Conservation (phyloP, 1,140 invertebrate genomes). For the Zelostemma sp. region DNA sequence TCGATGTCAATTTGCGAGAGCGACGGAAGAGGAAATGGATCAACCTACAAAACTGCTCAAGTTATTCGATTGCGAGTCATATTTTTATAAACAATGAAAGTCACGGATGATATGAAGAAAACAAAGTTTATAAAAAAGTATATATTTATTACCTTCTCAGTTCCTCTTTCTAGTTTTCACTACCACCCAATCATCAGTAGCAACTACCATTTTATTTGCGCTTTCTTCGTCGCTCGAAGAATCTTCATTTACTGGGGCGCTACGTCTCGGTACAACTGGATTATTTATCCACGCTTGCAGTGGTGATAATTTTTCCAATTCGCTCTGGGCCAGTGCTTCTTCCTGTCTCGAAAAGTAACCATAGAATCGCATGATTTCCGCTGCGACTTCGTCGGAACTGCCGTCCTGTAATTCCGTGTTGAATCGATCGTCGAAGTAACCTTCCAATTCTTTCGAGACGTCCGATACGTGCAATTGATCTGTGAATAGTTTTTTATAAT, state of each 20-base stretch:
- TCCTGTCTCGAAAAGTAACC: slow-evolving; percentile 42
- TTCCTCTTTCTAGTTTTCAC: slow-evolving; percentile 49
- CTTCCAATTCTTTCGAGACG: slow-evolving; percentile 52
- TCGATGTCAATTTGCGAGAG: too few relatives aligned
- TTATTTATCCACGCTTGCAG: slow-evolving; percentile 55
- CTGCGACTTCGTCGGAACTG: slow-evolving; percentile 56
- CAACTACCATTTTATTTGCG: slow-evolving; percentile 25
- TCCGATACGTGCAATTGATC: slow-evolving; percentile 47
- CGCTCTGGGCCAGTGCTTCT: slow-evolving; percentile 30
- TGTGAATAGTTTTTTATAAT: slow-evolving; percentile 23
- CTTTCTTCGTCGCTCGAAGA: slow-evolving; percentile 21
- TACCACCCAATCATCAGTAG: slow-evolving; percentile 52
- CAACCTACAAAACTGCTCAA: too few relatives aligned
- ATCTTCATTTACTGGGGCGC: neutral
- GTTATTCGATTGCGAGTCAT: too few relatives aligned
- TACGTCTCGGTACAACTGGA: slow-evolving; percentile 3
- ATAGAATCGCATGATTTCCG: slow-evolving; percentile 57
- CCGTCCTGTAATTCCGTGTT: slow-evolving; percentile 56
- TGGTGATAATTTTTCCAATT: slow-evolving; percentile 54
- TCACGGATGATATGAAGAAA: too few relatives aligned
- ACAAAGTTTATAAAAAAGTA: slow-evolving; percentile 35
- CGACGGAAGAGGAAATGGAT: too few relatives aligned
- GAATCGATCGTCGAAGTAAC: slow-evolving; percentile 56
- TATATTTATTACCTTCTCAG: slow-evolving; percentile 29
- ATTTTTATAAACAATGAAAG: too few relatives aligned